A percentile compares a stretch with the other conserved stretches of the same genome.
Evolutionary conservation across 2,113 vertebrate genomes (phyloP).

Genomic region (Aphyosemion australe): DNA sequence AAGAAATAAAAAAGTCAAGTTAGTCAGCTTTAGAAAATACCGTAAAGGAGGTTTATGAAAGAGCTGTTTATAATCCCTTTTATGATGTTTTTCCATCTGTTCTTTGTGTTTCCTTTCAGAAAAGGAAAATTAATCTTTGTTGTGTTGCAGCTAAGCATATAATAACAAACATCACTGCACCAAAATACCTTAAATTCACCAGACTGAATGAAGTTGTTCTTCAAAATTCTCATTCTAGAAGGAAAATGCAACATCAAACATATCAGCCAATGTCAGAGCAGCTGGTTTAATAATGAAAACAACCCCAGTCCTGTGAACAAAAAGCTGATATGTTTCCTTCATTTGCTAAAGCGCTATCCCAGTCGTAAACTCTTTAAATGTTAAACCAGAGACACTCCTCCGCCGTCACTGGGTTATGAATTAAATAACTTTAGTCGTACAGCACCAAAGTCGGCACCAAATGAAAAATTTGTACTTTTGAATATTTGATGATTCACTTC

Average conservation of each 20-base stretch:
- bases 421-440: conserved; percentile 17
- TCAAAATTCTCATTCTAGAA: too few relatives aligned
- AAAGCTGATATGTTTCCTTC: too few relatives aligned
- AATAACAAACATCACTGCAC: not conserved
- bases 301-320: too few relatives aligned
- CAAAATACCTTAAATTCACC: not conserved
- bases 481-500: conserved; percentile 20
- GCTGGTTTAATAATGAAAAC: too few relatives aligned
- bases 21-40: conserved; percentile 60
- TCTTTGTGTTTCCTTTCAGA: not conserved
- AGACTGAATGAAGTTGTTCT: too few relatives aligned
- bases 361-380: conserved; percentile 5
- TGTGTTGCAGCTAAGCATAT: not conserved
- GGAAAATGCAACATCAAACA: too few relatives aligned
- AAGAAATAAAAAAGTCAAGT: conserved; percentile 47
- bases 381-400: conserved; percentile 11
- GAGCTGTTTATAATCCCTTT: too few relatives aligned
- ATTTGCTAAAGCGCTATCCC: not conserved
- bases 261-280: too few relatives aligned
- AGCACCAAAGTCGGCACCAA: conserved; percentile 6
- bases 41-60: conserved; percentile 49
- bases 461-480: conserved; percentile 17
- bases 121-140: not conserved
- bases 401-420: conserved; percentile 1
- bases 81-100: too few relatives aligned